Evolutionary conservation across 1,140 invertebrate species (phyloP), one percentile per base, ranked within the genome.

Genomic region (Orchestia grillus): DNA sequence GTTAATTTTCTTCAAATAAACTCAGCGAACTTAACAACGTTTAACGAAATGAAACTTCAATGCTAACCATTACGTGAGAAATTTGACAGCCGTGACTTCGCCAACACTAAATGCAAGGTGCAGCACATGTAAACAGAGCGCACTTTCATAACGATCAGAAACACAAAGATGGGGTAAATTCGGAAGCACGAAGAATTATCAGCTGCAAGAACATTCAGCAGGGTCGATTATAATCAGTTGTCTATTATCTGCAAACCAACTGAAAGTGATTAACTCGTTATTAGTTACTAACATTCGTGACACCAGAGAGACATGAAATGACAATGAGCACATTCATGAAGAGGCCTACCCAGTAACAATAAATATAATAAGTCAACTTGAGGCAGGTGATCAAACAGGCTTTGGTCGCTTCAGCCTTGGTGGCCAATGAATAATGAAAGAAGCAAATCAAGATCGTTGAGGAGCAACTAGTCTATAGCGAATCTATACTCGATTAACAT

Each of bases 281-380:
- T 77, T 77, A 77, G 11, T 77, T 77, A 36, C 15, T 19, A 77
- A 15, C 62, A 77, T 77, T 23, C 28, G 11, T 77, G 62, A 77
- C 62, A 77, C 62, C 62, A 19, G 62, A 77, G 47, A 53, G 62
- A 77, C 62, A 77, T 77, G 62, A 77, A 77, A 77, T 15, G 28
- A 77, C 62, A 77, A 77, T 77, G 62, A 77, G 62, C 62, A 77
- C 62, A 77, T 77, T 77, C 62, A 77, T 77, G 62, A 77, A 77
- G 62, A 77, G 1, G 36, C 62, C 62, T 77, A 77, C 28, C 62
- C 11, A 77, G 28, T 77, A 77, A 77, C 62, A 77, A 77, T 77
- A 77, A 77, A 77, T 77, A 77, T 77, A 77, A 77, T 77, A 77
- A 15, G 62, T 77, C 36, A 77, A 77, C 62, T 36, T 23, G 62